phyloP scores from a whole-genome alignment of 2,113 vertebrate species.

The Gymnarchus niloticus region DNA sequence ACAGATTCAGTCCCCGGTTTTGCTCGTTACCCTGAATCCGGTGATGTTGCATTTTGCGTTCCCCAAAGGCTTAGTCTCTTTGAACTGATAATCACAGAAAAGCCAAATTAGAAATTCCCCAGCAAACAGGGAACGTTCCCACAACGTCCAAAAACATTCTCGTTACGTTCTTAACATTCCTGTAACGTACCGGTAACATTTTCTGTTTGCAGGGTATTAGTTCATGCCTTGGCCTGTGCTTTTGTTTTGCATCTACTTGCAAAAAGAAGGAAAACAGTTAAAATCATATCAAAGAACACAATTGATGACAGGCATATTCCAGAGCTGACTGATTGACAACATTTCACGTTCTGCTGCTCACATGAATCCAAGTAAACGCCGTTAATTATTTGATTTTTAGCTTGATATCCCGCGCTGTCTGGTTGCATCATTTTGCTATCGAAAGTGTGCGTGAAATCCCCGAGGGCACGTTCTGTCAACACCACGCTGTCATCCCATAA shows the following conservation, averaged over 20 bases:
- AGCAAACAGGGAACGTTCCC: too few relatives aligned
- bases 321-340: background rate
- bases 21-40: background rate
- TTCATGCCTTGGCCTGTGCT: background rate
- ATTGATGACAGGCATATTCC: too few relatives aligned
- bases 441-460: background rate
- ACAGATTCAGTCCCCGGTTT: background rate
- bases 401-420: background rate
- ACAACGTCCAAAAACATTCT: background rate
- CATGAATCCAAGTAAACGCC: background rate
- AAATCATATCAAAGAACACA: background rate
- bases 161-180: background rate
- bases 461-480: background rate
- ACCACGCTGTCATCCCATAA: background rate
- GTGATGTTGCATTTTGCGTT: background rate
- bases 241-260: background rate
- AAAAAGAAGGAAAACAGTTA: background rate
- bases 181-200: background rate
- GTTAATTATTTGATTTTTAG: constrained; percentile 14
- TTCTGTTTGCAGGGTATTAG: background rate
- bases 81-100: too few relatives aligned
- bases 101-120: too few relatives aligned
- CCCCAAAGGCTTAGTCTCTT: background rate
- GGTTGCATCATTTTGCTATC: background rate
- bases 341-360: background rate